phyloP scores from a whole-genome alignment of 2,797 vertebrate genomes.

The Sylvilagus floridanus region DNA sequence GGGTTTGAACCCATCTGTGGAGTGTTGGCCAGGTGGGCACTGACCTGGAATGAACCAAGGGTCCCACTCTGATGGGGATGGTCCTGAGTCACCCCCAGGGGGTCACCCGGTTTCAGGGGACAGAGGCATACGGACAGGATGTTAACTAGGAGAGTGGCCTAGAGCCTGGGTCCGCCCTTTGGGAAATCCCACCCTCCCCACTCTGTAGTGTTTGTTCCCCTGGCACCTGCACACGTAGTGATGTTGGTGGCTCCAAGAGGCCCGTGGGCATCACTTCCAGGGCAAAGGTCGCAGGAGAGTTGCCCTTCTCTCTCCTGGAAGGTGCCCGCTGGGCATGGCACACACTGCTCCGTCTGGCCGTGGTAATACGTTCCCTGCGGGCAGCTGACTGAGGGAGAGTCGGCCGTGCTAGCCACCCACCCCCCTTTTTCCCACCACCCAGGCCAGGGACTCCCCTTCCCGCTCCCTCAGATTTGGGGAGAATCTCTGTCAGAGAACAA shows the following conservation, averaged over 20 bases:
- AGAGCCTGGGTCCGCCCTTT: slow-evolving; percentile 76
- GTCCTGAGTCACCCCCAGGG: slow-evolving; percentile 9
- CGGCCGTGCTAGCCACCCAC: slow-evolving; percentile 84
- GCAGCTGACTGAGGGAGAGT: slow-evolving; percentile 97
- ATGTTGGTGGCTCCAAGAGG: slow-evolving; percentile 94
- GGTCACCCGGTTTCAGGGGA: slow-evolving; percentile 63
- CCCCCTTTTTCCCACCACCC: slow-evolving; percentile 67
- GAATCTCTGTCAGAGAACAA: slow-evolving; percentile 53
- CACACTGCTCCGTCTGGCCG: slow-evolving; percentile 97
- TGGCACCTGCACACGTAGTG: slow-evolving; percentile 95
- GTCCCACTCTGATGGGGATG: slow-evolving; percentile 69
- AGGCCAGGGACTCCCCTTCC: slow-evolving; percentile 60
- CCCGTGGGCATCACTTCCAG: slow-evolving; percentile 95
- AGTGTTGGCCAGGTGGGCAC: slow-evolving; percentile 95
- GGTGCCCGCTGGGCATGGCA: slow-evolving; percentile 96
- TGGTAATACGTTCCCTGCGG: slow-evolving; percentile 97
- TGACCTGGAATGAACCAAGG: slow-evolving; percentile 91
- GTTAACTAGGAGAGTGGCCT: slow-evolving; percentile 59
- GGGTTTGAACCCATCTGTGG: slow-evolving; percentile 95
- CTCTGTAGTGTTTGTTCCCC: slow-evolving; percentile 74
- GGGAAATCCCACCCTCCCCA: slow-evolving; percentile 77
- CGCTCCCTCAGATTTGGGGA: slow-evolving; percentile 54
- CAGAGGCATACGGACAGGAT: slow-evolving; percentile 42
- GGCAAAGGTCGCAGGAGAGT: slow-evolving; percentile 98
- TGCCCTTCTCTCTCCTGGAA: slow-evolving; percentile 99